A percentile compares a stretch with the other conserved stretches of the same genome.
phyloP scores from a whole-genome alignment of 1,140 invertebrate species.

The Papilio polytes region DNA sequence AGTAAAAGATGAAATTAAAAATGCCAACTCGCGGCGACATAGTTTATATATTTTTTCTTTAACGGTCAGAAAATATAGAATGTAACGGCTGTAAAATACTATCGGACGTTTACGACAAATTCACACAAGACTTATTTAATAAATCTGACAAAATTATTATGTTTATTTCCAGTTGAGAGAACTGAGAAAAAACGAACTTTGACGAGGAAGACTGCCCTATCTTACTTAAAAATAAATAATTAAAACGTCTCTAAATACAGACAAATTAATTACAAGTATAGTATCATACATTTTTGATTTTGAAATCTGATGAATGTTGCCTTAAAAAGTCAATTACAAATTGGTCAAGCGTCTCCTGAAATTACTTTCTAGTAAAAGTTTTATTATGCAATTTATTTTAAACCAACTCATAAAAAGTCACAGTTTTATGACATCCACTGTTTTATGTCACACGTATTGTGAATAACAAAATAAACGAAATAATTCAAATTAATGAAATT shows the following conservation, averaged over 20 bases:
- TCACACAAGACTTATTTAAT: constrained; percentile 73
- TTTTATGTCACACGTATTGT: constrained; percentile 5
- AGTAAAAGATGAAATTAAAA: constrained; percentile 59
- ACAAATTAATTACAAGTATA: neutral
- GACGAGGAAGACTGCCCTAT: constrained; percentile 57
- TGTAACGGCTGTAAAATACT: constrained; percentile 68
- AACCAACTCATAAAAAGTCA: neutral
- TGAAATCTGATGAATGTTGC: too few species aligned
- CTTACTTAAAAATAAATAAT: constrained; percentile 68
- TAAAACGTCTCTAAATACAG: constrained; percentile 51
- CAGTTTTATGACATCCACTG: neutral
- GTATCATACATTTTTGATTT: too few species aligned
- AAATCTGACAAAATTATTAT: constrained; percentile 74
- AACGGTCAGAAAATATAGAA: constrained; percentile 58
- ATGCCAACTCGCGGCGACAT: constrained; percentile 50
- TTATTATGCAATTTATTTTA: neutral
- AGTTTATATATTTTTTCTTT: constrained; percentile 51
- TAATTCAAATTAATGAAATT: neutral
- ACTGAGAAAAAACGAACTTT: constrained; percentile 59
- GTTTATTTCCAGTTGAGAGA: constrained; percentile 68
- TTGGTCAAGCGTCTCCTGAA: neutral
- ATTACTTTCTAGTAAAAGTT: neutral
- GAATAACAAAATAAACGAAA: neutral
- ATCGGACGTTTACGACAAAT: constrained; percentile 76
- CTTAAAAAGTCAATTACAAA: neutral